These are phyloP conservation scores for Anas platyrhynchos DNA, from an alignment of 2,113 vertebrate species.

Conservation along the genomic window DNA sequence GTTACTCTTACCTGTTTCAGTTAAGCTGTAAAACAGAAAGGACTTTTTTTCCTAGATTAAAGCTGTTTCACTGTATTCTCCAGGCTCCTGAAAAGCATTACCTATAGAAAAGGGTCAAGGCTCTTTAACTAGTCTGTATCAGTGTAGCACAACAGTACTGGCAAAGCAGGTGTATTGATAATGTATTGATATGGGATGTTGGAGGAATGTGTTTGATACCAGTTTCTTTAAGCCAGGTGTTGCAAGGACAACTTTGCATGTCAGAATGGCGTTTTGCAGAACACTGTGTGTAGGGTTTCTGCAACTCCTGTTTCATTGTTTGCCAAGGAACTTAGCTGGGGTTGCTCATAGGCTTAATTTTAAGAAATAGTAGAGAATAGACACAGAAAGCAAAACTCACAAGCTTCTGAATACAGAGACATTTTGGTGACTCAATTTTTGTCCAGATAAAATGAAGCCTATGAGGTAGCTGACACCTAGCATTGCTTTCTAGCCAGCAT, in stretches of 20 bases:
- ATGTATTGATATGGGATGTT: background rate
- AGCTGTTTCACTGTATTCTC: background rate
- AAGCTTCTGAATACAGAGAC: background rate
- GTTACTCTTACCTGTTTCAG: background rate
- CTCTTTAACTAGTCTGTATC: background rate
- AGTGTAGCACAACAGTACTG: background rate
- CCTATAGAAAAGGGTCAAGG: background rate
- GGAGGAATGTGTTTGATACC: background rate
- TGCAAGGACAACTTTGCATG: background rate
- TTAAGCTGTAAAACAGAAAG: background rate
- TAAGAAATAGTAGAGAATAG: background rate
- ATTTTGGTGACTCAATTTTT: background rate
- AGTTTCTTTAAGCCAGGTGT: too few relatives aligned
- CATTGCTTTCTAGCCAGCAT: background rate
- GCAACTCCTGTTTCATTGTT: background rate
- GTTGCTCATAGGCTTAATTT: background rate
- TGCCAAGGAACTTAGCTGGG: background rate
- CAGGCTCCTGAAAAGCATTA: background rate
- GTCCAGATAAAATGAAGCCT: background rate
- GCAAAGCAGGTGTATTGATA: background rate
- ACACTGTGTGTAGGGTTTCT: background rate
- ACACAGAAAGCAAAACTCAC: background rate
- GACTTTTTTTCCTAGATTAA: background rate
- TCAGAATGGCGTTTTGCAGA: background rate
- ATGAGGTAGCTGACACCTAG: background rate